Evolutionary conservation across 2,113 vertebrate species (phyloP).

Genomic region (Aplodontia rufa): DNA sequence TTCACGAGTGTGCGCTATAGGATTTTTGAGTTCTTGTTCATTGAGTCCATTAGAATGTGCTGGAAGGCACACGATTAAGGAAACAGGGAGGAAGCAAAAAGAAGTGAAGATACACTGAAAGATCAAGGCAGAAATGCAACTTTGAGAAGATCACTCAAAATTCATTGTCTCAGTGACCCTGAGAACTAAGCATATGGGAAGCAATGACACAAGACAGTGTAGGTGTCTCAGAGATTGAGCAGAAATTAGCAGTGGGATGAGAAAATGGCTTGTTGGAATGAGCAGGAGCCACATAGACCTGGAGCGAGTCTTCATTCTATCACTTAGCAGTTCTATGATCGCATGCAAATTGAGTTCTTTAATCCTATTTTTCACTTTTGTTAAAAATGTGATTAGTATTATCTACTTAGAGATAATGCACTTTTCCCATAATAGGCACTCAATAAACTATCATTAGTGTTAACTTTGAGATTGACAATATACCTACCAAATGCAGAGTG

Average conservation of each 20-base stretch:
- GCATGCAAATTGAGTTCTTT: not conserved
- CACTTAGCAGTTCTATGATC: not conserved
- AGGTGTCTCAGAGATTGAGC: not conserved
- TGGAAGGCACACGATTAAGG: not conserved
- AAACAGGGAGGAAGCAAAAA: not conserved
- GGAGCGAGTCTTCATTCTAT: not conserved
- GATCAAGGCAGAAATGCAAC: not conserved
- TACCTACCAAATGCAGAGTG: not conserved
- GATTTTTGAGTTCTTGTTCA: not conserved
- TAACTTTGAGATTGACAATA: not conserved
- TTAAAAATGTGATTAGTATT: not conserved
- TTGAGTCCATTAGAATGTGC: not conserved
- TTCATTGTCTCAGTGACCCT: not conserved
- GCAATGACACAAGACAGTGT: not conserved
- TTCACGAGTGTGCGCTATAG: not conserved
- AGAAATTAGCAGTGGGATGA: not conserved
- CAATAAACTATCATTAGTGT: not conserved
- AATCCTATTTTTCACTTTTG: not conserved
- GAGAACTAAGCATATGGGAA: not conserved
- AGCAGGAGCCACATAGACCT: not conserved
- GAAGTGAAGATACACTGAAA: not conserved
- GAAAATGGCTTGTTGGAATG: not conserved
- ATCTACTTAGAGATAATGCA: not conserved
- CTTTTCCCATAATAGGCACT: not conserved
- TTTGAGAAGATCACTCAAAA: not conserved